These are phyloP conservation scores for Melanogrammus aeglefinus DNA, from an alignment of 2,797 vertebrate genomes.

Conservation along the genomic window DNA sequence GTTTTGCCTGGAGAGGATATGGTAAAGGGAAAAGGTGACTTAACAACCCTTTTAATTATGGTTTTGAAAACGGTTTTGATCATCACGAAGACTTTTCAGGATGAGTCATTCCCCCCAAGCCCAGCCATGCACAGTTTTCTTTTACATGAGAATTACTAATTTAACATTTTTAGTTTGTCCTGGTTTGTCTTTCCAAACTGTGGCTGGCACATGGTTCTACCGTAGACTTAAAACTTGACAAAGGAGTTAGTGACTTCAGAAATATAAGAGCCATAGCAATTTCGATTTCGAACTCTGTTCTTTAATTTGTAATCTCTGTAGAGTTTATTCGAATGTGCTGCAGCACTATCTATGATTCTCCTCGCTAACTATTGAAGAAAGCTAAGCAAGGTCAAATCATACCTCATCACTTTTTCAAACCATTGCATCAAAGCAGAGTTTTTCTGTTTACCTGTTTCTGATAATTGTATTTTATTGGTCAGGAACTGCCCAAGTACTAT, in stretches of 20 bases:
- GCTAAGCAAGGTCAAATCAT: not conserved
- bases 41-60: not conserved
- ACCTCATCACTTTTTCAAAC: not conserved
- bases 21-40: not conserved
- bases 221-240: too few species aligned
- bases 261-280: not conserved
- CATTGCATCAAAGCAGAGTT: not conserved
- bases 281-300: not conserved
- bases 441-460: not conserved
- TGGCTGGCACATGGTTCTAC: not conserved
- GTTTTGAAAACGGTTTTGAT: not conserved
- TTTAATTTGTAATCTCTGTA: too few species aligned
- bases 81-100: not conserved
- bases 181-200: too few species aligned
- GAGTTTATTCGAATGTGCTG: not conserved
- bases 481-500: not conserved
- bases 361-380: not conserved
- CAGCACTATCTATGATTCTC: not conserved
- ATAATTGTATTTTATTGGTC: not conserved
- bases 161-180: not conserved
- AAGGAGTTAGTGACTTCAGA: not conserved
- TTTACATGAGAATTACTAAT: not conserved
- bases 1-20: not conserved
- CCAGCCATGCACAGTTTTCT: not conserved
- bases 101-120: not conserved